Percentiles rank a stretch among this genome's conserved stretches.
Evolutionary conservation across 2,888 invertebrate genomes (phyloP).

Genomic region (Argyra leucocephala): DNA sequence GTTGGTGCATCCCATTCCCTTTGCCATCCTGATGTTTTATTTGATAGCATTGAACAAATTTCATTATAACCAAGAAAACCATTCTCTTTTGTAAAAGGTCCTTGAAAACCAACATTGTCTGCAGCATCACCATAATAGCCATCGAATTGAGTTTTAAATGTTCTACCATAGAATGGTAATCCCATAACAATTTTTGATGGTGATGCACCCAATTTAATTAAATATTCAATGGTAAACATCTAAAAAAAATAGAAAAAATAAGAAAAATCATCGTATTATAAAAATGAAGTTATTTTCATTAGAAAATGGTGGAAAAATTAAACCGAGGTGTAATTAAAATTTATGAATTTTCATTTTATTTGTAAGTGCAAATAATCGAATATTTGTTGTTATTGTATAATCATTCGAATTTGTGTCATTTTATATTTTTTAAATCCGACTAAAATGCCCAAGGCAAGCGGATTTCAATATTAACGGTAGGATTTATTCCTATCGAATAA

Average conservation of each 20-base stretch:
- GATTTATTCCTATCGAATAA: too few species aligned
- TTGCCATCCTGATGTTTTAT: conserved; percentile 54
- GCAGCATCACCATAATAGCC: conserved; percentile 43
- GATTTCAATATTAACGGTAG: too few species aligned
- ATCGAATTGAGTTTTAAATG: conserved; percentile 49
- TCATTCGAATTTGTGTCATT: too few species aligned
- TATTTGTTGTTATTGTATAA: too few species aligned
- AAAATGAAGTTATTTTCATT: too few species aligned
- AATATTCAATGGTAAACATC: conserved; percentile 67
- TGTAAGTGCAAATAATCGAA: too few species aligned
- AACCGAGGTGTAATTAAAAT: neutral
- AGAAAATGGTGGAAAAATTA: too few species aligned
- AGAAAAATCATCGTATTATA: conserved; percentile 3
- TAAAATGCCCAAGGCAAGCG: too few species aligned
- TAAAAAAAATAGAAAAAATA: conserved; percentile 36
- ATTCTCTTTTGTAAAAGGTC: conserved; percentile 66
- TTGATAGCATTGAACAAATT: conserved; percentile 56
- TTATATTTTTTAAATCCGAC: too few species aligned
- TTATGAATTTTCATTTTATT: conserved; percentile 8
- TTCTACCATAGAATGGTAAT: conserved; percentile 73
- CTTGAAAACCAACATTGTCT: conserved; percentile 57
- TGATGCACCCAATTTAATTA: conserved; percentile 62
- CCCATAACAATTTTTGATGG: conserved; percentile 71
- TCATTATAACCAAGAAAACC: conserved; percentile 87
- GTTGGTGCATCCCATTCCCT: conserved; percentile 59